These are phyloP conservation scores for Grammomys dolichurus DNA, from an alignment of 2,113 vertebrate genomes.

Conservation along the genomic window DNA sequence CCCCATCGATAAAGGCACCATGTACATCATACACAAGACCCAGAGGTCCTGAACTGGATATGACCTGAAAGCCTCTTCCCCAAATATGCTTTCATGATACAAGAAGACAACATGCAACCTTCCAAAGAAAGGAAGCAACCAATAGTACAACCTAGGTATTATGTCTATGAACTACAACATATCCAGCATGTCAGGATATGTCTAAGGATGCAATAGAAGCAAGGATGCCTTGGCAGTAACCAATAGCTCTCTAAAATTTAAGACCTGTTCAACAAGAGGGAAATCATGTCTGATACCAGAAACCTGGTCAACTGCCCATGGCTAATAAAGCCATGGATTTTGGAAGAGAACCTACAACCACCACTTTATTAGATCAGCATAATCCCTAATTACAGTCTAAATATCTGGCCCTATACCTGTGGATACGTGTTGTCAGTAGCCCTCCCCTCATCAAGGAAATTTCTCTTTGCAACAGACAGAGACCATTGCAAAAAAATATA, in stretches of 20 bases:
- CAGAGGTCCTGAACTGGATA: background rate
- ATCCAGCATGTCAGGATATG: background rate
- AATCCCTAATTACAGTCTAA: background rate
- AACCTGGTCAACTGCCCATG: background rate
- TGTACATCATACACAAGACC: background rate
- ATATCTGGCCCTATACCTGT: background rate
- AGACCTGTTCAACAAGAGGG: background rate
- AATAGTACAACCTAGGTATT: background rate
- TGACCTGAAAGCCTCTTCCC: background rate
- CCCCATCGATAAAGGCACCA: background rate
- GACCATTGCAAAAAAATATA: background rate
- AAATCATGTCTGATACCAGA: background rate
- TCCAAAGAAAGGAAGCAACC: background rate
- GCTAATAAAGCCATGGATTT: background rate
- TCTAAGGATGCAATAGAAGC: background rate
- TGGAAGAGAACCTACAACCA: background rate
- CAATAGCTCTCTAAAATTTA: background rate
- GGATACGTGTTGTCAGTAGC: background rate
- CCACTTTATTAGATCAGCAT: background rate
- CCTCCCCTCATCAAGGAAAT: background rate
- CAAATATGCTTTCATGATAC: background rate
- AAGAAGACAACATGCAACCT: background rate
- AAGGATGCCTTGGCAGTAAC: background rate
- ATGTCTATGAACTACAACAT: background rate
- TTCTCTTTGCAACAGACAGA: background rate